Percentiles rank a stretch among this genome's conserved stretches.
Conservation (phyloP, 2,888 invertebrate species). For the Odontocolon sp. region DNA sequence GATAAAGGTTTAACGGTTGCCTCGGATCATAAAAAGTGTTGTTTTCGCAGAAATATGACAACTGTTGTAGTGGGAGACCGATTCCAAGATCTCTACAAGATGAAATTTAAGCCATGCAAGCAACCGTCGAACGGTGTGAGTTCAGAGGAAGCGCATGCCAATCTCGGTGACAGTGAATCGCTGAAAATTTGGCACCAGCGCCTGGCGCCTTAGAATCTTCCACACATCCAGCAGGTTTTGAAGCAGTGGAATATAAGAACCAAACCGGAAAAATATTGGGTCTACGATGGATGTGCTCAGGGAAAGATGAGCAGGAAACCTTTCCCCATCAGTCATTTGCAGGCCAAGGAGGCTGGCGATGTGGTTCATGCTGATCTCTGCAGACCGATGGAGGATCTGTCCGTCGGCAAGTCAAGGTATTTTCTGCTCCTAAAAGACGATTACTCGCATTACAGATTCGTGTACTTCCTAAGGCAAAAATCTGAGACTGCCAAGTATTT, state of each 20-base stretch:
- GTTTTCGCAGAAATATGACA: too few species aligned
- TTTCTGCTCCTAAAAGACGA: conserved; percentile 49
- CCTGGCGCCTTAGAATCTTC: conserved; percentile 47
- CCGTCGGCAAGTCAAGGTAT: conserved; percentile 6
- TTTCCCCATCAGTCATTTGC: conserved; percentile 36
- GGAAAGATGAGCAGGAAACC: conserved; percentile 53
- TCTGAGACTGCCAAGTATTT: background rate
- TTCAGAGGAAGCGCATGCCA: background rate
- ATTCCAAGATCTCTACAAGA: conserved; percentile 19
- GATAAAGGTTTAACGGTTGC: conserved; percentile 50
- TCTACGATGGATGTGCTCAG: conserved; percentile 33
- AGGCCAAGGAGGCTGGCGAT: conserved; percentile 40
- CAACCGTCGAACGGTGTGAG: background rate
- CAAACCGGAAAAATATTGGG: background rate
- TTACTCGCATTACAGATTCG: conserved; percentile 41
- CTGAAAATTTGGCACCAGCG: conserved; percentile 53
- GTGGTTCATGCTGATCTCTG: conserved; percentile 58
- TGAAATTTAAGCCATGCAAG: conserved; percentile 44
- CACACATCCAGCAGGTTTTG: conserved; percentile 35
- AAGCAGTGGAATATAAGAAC: conserved; percentile 13
- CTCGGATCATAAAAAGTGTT: conserved; percentile 22
- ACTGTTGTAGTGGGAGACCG: conserved; percentile 46
- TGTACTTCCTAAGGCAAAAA: conserved; percentile 39
- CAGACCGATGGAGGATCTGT: conserved; percentile 50
- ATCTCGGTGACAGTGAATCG: background rate